Base-by-base conservation (phyloP, 2,797 vertebrate genomes). In the Hypotaenidia okinawae region DNA sequence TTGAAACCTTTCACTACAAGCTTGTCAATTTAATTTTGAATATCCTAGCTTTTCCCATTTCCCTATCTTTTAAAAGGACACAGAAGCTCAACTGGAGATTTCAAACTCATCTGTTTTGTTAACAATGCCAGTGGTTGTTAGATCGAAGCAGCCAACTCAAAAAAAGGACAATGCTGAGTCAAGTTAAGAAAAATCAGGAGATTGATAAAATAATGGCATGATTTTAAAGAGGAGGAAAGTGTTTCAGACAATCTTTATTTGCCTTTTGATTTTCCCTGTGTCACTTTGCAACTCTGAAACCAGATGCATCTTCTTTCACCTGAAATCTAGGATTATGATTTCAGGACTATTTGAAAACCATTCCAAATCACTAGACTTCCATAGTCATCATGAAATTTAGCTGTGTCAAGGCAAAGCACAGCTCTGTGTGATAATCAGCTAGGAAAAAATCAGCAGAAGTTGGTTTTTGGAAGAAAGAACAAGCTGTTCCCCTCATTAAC, bases 81-180 rank as follows among this genome's bases (percentile, higher is more conserved):
- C 13, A 78, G 16, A 45, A 5, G 7, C 23, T 70, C 3, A 4
- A 25, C 23, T 24, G 12, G 9, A 69, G 37, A 79, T 64, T 69
- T 87, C 16, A 54, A n/a, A n/a, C 27, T 83, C 33, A 21, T 16
- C 45, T 68, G 11, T 41, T 87, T 75, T 55, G 10, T 59, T 64
- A 54, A 27, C 30, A 69, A 1, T 33, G 16, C 11, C 2, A 10
- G 24, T 19, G 27, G 9, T 33, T 51, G 9, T 49, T 23, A 14
- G 35, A 57, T 14, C 0, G 0, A 47, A 69, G 59, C 1, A 0
- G 23, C 8, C 32, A 43, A 64, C 18, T 28, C 16, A 59, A 22
- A 33, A 28, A 43, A 57, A 63, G 6, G 18, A 45, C 47, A 79
- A 35, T 16, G 21, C 25, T 45, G 55, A 67, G n/a, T 51, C 16